These are phyloP conservation scores for Benthosema pterotum DNA, from an alignment of 2,797 vertebrate genomes.

Conservation along the genomic window DNA sequence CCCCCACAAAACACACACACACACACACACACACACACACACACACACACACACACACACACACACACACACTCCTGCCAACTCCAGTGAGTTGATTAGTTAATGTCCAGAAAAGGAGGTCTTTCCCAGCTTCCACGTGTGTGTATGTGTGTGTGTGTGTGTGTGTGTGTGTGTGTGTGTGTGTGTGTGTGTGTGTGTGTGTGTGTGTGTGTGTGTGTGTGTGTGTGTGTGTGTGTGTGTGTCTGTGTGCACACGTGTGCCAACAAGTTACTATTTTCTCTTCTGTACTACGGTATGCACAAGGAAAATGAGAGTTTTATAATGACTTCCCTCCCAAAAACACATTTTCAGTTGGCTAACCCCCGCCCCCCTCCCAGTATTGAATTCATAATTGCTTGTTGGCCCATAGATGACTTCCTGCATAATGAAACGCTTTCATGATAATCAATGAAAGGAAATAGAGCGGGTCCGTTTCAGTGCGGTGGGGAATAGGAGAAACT, in stretches of 20 bases:
- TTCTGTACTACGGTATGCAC: neutral
- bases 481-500: conserved; percentile 67
- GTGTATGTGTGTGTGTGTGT: conserved; percentile 24
- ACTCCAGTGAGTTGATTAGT: conserved; percentile 64
- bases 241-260: conserved; percentile 9
- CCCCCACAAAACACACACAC: no score
- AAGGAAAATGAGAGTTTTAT: conserved; percentile 15
- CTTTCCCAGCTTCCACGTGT: conserved; percentile 33
- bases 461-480: conserved; percentile 72
- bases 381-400: conserved; percentile 81
- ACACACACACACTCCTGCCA: conserved; percentile 52
- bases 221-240: conserved; percentile 19
- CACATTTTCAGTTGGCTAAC: conserved; percentile 75
- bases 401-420: conserved; percentile 71
- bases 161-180: conserved; percentile 25
- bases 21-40: no score
- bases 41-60: no score
- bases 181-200: conserved; percentile 13
- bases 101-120: conserved; percentile 60
- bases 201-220: conserved; percentile 22
- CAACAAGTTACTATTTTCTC: no score
- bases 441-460: conserved; percentile 79
- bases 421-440: conserved; percentile 78
- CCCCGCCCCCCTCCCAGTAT: conserved; percentile 72
- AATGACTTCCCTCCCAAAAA: conserved; percentile 68